Conservation (phyloP, 2,113 vertebrate genomes). For the Eulemur macaco region DNA sequence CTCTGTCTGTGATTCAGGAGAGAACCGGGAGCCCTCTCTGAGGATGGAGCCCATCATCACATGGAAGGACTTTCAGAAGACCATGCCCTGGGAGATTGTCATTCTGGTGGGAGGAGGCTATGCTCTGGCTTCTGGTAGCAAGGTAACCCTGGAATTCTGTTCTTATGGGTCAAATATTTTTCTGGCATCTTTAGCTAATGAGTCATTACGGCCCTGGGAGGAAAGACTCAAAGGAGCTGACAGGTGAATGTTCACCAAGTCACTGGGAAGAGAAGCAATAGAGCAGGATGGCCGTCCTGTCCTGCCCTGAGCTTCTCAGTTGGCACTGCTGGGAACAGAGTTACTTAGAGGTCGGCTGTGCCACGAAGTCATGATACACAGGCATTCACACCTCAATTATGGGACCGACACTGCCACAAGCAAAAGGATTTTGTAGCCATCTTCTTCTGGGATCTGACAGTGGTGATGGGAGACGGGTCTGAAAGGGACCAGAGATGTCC, state of each 20-base stretch:
- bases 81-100: slow-evolving; percentile 99
- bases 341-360: not conserved
- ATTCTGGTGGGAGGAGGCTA: slow-evolving; percentile 98
- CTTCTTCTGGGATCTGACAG: not conserved
- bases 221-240: not conserved
- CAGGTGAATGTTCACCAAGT: not conserved
- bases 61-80: slow-evolving; percentile 98
- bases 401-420: not conserved
- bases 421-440: not conserved
- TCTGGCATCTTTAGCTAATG: not conserved
- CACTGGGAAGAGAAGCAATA: not conserved
- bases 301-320: not conserved
- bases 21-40: slow-evolving; percentile 63
- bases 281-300: not conserved
- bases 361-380: accelerated
- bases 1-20: slow-evolving; percentile 66
- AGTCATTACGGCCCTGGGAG: not conserved
- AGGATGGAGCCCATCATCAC: slow-evolving; percentile 93
- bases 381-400: not conserved
- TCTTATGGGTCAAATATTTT: not conserved
- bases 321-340: not conserved
- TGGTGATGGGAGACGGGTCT: not conserved
- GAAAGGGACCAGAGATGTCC: not conserved
- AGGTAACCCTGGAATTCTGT: slow-evolving; percentile 84
- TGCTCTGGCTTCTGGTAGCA: slow-evolving; percentile 96